Conservation (phyloP, 2,888 invertebrate genomes). For the Actias luna region DNA sequence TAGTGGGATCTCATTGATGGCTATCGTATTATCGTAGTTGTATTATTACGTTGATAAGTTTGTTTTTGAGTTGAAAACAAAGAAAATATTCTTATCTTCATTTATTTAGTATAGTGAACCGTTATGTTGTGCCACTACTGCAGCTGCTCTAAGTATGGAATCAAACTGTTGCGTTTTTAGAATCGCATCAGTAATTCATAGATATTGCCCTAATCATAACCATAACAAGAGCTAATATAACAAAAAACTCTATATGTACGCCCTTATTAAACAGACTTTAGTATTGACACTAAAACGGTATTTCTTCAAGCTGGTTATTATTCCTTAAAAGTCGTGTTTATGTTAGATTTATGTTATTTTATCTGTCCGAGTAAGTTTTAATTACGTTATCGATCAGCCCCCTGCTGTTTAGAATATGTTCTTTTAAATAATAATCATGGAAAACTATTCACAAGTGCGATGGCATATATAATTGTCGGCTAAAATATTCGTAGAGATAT, state of each 20-base stretch:
- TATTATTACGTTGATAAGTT: too few relatives aligned
- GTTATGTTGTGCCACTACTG: neutral
- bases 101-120: too few relatives aligned
- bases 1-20: too few relatives aligned
- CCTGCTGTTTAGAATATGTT: neutral
- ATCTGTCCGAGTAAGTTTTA: neutral
- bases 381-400: neutral
- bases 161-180: neutral
- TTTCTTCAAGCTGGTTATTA: neutral
- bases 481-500: conserved; percentile 44
- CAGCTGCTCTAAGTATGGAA: neutral
- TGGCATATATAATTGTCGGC: neutral
- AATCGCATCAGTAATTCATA: neutral
- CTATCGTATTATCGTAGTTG: too few relatives aligned
- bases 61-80: too few relatives aligned
- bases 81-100: too few relatives aligned
- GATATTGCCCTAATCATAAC: neutral
- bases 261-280: neutral
- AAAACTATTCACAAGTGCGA: neutral
- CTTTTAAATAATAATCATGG: neutral
- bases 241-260: neutral
- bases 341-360: neutral
- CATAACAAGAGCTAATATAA: neutral
- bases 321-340: neutral
- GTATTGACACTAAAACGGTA: neutral